Conservation (phyloP, 1,140 invertebrate genomes). For the Dendrolimus kikuchii region DNA sequence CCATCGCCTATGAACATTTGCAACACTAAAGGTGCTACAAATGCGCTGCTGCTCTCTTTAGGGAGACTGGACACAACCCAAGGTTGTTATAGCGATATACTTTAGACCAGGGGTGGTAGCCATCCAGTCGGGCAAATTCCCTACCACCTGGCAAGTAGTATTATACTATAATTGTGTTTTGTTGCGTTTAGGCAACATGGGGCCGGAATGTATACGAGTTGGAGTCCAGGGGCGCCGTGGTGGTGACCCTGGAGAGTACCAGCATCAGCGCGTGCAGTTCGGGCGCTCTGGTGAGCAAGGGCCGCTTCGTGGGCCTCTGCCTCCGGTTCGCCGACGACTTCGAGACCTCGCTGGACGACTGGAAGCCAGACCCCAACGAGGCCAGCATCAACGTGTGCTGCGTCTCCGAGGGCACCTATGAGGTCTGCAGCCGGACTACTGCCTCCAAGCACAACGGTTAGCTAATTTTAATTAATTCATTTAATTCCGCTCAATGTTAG, state of each 20-base stretch:
- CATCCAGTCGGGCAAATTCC: too few relatives aligned
- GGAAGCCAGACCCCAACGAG: constrained; percentile 93
- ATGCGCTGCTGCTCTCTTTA: too few relatives aligned
- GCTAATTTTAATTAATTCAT: too few relatives aligned
- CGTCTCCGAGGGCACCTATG: constrained; percentile 98
- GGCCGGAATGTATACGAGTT: constrained; percentile 75
- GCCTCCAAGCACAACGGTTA: constrained; percentile 81
- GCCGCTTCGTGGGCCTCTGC: constrained; percentile 89
- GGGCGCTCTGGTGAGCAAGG: constrained; percentile 84
- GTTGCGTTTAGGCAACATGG: constrained; percentile 71
- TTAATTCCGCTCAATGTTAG: too few relatives aligned
- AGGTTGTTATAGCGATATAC: too few relatives aligned
- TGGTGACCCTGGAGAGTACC: constrained; percentile 95
- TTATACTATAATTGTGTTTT: constrained; percentile 1
- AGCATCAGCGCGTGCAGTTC: constrained; percentile 93
- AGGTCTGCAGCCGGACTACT: constrained; percentile 94
- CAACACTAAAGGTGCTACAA: too few relatives aligned
- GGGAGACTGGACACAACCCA: too few relatives aligned
- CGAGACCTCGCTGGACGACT: constrained; percentile 95
- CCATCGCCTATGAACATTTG: too few relatives aligned
- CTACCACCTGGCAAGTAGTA: too few relatives aligned
- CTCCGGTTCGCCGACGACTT: constrained; percentile 97
- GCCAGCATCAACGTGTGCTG: constrained; percentile 92
- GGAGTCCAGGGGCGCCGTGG: constrained; percentile 89
- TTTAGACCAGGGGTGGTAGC: too few relatives aligned